Evolutionary conservation across 1,140 invertebrate species (phyloP).

Genomic region (Acromyrmex heyeri): DNA sequence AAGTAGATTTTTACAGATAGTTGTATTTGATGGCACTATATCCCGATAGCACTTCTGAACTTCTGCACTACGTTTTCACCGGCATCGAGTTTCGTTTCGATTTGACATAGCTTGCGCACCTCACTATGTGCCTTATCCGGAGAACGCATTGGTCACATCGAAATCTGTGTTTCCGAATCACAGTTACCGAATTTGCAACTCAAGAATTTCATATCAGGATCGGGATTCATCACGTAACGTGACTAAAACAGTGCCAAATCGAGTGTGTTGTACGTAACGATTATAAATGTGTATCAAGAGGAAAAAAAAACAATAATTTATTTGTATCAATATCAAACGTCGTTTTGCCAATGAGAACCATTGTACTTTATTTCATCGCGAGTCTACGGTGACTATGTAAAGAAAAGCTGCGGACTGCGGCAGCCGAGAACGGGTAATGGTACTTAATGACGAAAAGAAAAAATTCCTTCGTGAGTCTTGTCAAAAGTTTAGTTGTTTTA

Average conservation of each 20-base stretch:
- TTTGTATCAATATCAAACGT: constrained; percentile 67
- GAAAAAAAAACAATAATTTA: constrained; percentile 51
- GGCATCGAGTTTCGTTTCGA: constrained; percentile 23
- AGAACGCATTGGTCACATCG: constrained; percentile 18
- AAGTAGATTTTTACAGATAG: constrained; percentile 50
- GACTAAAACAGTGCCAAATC: constrained; percentile 47
- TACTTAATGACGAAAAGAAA: constrained; percentile 34
- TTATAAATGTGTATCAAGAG: constrained; percentile 50
- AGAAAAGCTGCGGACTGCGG: constrained; percentile 11
- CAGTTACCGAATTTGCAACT: not conserved
- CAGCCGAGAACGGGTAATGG: constrained; percentile 17
- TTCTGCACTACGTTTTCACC: constrained; percentile 5
- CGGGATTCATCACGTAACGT: not conserved
- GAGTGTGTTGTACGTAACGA: constrained; percentile 42
- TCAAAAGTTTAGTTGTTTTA: constrained; percentile 16
- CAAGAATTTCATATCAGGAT: not conserved
- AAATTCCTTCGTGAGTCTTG: not conserved
- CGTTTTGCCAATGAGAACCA: constrained; percentile 49
- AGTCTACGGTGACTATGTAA: not conserved
- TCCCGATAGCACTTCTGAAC: constrained; percentile 22
- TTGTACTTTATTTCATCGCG: constrained; percentile 52
- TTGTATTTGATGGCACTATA: constrained; percentile 49
- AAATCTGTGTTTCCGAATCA: constrained; percentile 24
- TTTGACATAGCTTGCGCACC: constrained; percentile 34
- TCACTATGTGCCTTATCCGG: constrained; percentile 60